Evolutionary conservation across 2,797 vertebrate genomes (phyloP), one percentile per base, ranked within the genome.

Genomic region (Rousettus madagascariensis): DNA sequence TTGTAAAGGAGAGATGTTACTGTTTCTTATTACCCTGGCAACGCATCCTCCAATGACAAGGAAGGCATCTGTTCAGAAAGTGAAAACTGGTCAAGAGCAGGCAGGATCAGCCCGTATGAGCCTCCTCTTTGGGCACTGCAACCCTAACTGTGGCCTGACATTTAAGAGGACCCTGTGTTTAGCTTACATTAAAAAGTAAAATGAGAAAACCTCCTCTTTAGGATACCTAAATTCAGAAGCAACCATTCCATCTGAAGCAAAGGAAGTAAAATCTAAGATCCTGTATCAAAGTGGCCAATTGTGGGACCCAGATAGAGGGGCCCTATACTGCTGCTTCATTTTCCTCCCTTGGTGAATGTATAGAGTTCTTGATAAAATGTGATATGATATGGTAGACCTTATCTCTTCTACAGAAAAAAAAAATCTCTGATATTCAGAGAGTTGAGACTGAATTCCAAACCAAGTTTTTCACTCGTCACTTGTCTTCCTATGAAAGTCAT

Each of bases 341-440:
- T 89, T 85, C 17, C 36, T 68, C 43, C 22, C 2, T 49, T 16
- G 9, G 22, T 20, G 36, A 41, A 61, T 68, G 66, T 49, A 1
- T 24, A 65, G 20, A 53, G 30, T 41, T 78, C 38, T 49, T 66
- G 19, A 30, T 38, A 30, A 66, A 10, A 36, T 74, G 11, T 0
- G 16, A 0, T 3, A 2, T 24, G 26, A 30, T 4, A 15, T 8
- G 13, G 17, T 28, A 38, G 55, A 66, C 7, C 1, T 8, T 26
- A 8, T 63, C 33, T 63, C 68, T 90, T 84, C 41, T 59, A 26
- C 15, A 83, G 57, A 22, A 66, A 51, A 22, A 75, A 41, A 75
- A 38, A 41, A 63, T 20, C 41, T 33, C 24, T 36, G 33, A 43
- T 74, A 28, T 26, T 92, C 59, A 51, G 9, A 15, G 28, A 12